Evolutionary conservation across 1,140 invertebrate species (phyloP).

Genomic region (Dendroctonus ponderosae): DNA sequence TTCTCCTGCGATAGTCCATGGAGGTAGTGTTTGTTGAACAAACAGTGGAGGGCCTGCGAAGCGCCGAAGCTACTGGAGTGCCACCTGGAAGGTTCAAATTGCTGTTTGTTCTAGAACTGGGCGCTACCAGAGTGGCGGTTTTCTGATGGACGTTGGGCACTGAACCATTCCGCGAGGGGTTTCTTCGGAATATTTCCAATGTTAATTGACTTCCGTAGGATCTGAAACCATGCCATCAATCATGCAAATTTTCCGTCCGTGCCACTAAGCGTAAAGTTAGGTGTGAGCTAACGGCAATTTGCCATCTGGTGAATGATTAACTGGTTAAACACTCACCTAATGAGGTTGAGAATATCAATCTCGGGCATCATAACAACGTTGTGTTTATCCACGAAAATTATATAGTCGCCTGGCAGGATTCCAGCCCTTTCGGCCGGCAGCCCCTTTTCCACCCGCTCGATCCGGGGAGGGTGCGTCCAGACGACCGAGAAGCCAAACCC

Average conservation of each 20-base stretch:
- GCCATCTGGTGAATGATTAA: not conserved
- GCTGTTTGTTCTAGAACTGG: slow-evolving; percentile 44
- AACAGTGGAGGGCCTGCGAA: slow-evolving; percentile 56
- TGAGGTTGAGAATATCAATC: slow-evolving; percentile 76
- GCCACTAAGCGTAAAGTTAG: not conserved
- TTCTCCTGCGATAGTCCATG: slow-evolving; percentile 58
- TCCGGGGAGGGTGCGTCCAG: slow-evolving; percentile 85
- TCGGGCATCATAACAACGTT: slow-evolving; percentile 80
- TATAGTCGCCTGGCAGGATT: slow-evolving; percentile 77
- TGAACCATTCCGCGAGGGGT: slow-evolving; percentile 52
- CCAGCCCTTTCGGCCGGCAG: slow-evolving; percentile 78
- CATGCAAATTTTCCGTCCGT: not conserved
- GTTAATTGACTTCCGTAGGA: slow-evolving; percentile 67
- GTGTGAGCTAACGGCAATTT: not conserved
- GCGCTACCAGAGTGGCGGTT: slow-evolving; percentile 33
- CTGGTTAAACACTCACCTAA: slow-evolving; percentile 60
- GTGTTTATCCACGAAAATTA: slow-evolving; percentile 81
- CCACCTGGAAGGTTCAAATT: slow-evolving; percentile 51
- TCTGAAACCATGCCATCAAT: slow-evolving; percentile 50
- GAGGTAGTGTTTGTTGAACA: slow-evolving; percentile 57
- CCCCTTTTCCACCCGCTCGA: slow-evolving; percentile 80
- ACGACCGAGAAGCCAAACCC: slow-evolving; percentile 87
- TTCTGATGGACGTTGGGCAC: slow-evolving; percentile 47
- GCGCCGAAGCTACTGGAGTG: slow-evolving; percentile 31
- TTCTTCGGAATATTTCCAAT: slow-evolving; percentile 74